These are phyloP conservation scores for Drosophila elegans DNA, from an alignment of 1,140 invertebrate genomes.

Conservation along the genomic window DNA sequence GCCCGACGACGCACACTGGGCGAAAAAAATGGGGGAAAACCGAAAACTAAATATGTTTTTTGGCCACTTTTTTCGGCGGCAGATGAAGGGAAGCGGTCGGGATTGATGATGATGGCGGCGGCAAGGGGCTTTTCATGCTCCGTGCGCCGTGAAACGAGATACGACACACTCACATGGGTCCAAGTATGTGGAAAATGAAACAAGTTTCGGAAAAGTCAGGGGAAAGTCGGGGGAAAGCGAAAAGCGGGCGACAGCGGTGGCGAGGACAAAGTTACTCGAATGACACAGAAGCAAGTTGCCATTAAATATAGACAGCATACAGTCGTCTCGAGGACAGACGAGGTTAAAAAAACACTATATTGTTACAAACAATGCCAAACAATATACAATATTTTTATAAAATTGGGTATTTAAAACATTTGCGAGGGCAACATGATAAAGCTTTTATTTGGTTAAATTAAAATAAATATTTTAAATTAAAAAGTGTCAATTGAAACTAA, in stretches of 20 bases:
- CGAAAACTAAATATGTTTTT: constrained; percentile 48
- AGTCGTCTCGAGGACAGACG: constrained; percentile 10
- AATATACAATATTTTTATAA: neutral
- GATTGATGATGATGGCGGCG: constrained; percentile 35
- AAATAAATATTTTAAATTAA: no score
- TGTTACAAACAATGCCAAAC: neutral
- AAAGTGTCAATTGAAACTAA: no score
- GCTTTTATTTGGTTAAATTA: no score
- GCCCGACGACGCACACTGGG: constrained; percentile 10
- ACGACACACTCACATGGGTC: constrained; percentile 42
- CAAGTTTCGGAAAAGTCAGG: constrained; percentile 35
- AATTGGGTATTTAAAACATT: no score
- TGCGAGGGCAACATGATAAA: no score
- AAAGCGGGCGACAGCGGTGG: neutral
- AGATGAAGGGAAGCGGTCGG: constrained; percentile 13
- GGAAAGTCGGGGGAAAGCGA: constrained; percentile 2
- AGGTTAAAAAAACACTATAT: neutral
- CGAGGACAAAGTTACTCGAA: constrained; percentile 60
- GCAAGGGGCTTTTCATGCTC: constrained; percentile 67
- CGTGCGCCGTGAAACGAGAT: constrained; percentile 72
- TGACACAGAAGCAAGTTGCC: constrained; percentile 59
- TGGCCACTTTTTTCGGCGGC: constrained; percentile 20
- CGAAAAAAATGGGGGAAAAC: constrained; percentile 23
- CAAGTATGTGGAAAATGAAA: constrained; percentile 70
- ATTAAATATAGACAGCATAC: constrained; percentile 53